Evolutionary conservation across 2,888 invertebrate genomes (phyloP), one percentile per base, ranked within the genome.

Genomic region (Troilus luridus): DNA sequence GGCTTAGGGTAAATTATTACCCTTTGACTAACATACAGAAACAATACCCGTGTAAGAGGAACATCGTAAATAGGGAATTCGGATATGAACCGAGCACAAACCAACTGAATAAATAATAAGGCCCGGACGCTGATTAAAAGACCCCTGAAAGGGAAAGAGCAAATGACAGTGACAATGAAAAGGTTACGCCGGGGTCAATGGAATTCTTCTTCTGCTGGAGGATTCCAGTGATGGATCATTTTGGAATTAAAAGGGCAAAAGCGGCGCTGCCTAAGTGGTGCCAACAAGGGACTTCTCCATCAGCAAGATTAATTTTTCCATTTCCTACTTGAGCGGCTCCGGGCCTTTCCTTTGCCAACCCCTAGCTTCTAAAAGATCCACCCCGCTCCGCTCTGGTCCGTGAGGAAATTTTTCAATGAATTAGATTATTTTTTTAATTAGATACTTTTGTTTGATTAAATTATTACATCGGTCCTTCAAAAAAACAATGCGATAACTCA

Each of bases 161-260:
- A 77, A 77, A 77, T 77, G 72, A 77, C 72, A 77, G 27, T 77
- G 72, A 77, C 72, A 77, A 77, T 77, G 72, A 77, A 77, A 77
- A 77, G 72, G 72, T 77, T 77, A 77, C 41, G 72, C 72, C 72
- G 27, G 72, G 72, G 72, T 77, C 72, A 77, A 77, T 77, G 72
- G 72, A 77, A 77, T 77, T 77, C 72, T 77, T 77, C 72, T 77
- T 27, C 72, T 41, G 72, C 72, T 77, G 72, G 72, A 77, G 72
- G 27, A 77, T 77, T 77, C 72, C 72, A 77, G 72, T 77, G 72
- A 77, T 77, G 72, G 72, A 77, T 77, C 72, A 77, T 77, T 77
- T 77, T 77, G 72, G 72, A 77, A 77, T 77, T 77, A 77, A 77
- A 77, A 77, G 72, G 72, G 72, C 72, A 77, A 77, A 77, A 77